Percentiles rank a stretch among this genome's conserved stretches.
Evolutionary conservation across 2,797 vertebrate genomes (phyloP).

Genomic region (Pachyuromys duprasi): DNA sequence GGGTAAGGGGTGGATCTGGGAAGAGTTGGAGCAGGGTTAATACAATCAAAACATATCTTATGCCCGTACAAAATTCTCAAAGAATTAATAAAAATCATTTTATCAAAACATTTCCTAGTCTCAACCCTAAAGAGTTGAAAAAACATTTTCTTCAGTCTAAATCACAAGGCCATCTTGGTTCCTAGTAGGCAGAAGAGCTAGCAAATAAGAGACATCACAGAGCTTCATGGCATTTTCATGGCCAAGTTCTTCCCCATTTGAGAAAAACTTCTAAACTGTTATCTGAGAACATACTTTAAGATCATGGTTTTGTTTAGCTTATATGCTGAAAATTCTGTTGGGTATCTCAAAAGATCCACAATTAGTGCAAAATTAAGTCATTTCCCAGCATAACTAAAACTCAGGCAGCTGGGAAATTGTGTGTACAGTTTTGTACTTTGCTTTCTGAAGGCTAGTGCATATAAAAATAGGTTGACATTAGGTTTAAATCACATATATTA

Average conservation of each 20-base stretch:
- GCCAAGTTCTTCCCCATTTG: not conserved
- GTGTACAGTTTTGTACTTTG: slow-evolving; percentile 47
- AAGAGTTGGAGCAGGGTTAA: not conserved
- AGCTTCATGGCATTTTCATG: slow-evolving; percentile 2
- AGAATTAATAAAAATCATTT: not conserved
- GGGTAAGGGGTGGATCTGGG: not conserved
- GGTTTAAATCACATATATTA: slow-evolving; percentile 44
- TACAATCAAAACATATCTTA: not conserved
- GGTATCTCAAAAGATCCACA: slow-evolving; percentile 37
- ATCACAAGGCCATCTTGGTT: slow-evolving; percentile 25
- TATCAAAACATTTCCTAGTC: not conserved
- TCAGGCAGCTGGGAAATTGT: slow-evolving; percentile 24
- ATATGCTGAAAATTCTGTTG: slow-evolving; percentile 56
- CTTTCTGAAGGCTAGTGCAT: slow-evolving; percentile 68
- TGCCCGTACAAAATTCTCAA: not conserved
- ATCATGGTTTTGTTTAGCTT: slow-evolving; percentile 59
- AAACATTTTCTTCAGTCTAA: slow-evolving; percentile 42
- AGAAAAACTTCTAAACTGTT: not conserved
- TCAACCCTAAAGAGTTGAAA: slow-evolving; percentile 36
- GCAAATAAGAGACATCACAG: not conserved
- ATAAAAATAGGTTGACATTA: slow-evolving; percentile 76
- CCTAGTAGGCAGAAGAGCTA: slow-evolving; percentile 25
- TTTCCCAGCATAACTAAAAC: slow-evolving; percentile 46
- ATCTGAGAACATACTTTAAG: slow-evolving; percentile 21
- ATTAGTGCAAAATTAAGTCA: slow-evolving; percentile 67